Conservation (phyloP, 1,140 invertebrate species). For the Gryllus bimaculatus region DNA sequence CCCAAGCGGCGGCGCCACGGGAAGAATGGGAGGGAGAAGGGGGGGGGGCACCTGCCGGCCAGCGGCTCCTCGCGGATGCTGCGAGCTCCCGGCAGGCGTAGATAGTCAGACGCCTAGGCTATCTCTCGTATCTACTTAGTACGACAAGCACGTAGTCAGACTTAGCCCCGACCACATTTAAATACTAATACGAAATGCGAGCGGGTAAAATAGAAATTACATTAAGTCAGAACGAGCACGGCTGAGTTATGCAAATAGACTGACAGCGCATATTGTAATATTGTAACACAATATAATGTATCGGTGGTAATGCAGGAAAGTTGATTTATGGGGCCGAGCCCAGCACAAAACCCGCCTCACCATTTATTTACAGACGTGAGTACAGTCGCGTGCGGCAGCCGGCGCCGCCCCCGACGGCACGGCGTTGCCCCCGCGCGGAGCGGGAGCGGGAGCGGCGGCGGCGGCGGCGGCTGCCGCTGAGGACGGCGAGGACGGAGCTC, state of each 20-base stretch:
- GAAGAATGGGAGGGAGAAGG: too few species aligned
- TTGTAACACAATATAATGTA: neutral
- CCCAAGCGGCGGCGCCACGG: too few species aligned
- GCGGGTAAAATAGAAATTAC: neutral
- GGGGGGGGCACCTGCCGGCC: too few species aligned
- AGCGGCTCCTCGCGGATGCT: too few species aligned
- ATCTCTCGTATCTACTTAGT: too few species aligned
- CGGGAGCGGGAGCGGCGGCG: too few species aligned
- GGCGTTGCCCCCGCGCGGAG: neutral
- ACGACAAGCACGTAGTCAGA: too few species aligned
- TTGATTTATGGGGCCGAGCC: neutral
- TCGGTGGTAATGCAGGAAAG: neutral
- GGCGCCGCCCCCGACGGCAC: neutral
- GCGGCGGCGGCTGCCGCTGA: too few species aligned
- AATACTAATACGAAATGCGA: neutral
- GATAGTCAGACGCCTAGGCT: too few species aligned
- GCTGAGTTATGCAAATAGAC: neutral
- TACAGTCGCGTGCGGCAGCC: neutral
- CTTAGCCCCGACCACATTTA: neutral
- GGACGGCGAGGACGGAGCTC: too few species aligned
- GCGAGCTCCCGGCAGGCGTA: too few species aligned
- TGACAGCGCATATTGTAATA: neutral
- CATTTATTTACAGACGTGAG: neutral
- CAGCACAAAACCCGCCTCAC: neutral
- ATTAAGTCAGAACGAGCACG: neutral